These are phyloP conservation scores for Streptopelia turtur DNA, from an alignment of 2,797 vertebrate species.

Conservation along the genomic window DNA sequence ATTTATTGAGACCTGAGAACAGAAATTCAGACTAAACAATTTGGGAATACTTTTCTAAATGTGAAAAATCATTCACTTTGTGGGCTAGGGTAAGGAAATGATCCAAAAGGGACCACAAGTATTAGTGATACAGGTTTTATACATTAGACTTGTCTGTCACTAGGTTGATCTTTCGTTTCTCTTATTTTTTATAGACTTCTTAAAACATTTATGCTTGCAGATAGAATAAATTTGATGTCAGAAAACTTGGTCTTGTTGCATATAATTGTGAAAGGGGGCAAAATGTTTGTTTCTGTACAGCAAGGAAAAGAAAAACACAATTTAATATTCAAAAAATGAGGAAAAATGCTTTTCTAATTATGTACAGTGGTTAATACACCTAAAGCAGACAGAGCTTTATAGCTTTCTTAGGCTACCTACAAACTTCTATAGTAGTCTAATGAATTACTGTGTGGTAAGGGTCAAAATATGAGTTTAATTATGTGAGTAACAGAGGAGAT, in stretches of 20 bases:
- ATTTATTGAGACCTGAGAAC: slow-evolving; percentile 46
- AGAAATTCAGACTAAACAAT: slow-evolving; percentile 45
- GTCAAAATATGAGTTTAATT: neutral
- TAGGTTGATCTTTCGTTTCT: neutral
- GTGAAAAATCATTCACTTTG: slow-evolving; percentile 5
- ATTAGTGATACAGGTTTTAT: neutral
- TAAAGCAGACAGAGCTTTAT: neutral
- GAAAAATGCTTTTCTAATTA: neutral
- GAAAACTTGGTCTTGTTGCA: neutral
- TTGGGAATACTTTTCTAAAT: slow-evolving; percentile 39
- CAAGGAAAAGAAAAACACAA: neutral
- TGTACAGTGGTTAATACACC: neutral
- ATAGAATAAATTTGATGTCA: neutral
- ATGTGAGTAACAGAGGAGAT: neutral
- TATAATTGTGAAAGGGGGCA: neutral
- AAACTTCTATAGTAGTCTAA: neutral
- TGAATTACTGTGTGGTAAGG: neutral
- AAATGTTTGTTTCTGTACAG: neutral
- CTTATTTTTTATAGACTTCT: neutral
- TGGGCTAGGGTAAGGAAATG: neutral
- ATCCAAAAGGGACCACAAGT: neutral
- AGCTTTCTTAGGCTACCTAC: neutral
- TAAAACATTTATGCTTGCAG: neutral
- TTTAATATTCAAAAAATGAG: neutral
- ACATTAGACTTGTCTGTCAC: neutral